These are phyloP conservation scores for Arothron firmamentum DNA, from an alignment of 2,113 vertebrate genomes.

Conservation along the genomic window DNA sequence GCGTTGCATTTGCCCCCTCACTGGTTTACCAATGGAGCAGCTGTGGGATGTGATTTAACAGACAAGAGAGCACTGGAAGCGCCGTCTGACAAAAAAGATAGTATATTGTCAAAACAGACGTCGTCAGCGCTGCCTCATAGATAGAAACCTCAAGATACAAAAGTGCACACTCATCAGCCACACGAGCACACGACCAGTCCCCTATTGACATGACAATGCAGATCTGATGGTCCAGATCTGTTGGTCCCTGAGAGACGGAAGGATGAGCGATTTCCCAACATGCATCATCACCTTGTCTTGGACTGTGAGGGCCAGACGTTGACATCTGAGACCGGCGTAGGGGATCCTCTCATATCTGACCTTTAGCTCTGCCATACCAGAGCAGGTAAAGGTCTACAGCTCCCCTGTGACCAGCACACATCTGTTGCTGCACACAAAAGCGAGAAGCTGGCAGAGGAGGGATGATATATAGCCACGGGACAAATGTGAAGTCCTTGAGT, in stretches of 20 bases:
- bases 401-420: conserved; percentile 45
- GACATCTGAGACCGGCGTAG: conserved; percentile 52
- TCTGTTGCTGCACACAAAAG: conserved; percentile 30
- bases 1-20: conserved; percentile 41
- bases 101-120: too few species aligned
- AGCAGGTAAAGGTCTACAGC: conserved; percentile 65
- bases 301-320: conserved; percentile 20
- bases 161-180: conserved; percentile 20
- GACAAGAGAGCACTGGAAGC: conserved; percentile 28
- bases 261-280: conserved; percentile 55
- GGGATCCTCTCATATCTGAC: conserved; percentile 63
- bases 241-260: conserved; percentile 48
- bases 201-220: neutral
- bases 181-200: conserved; percentile 10
- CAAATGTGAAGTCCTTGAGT: conserved; percentile 34
- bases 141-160: neutral
- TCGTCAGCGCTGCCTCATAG: neutral
- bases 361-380: conserved; percentile 61
- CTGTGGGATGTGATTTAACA: conserved; percentile 35
- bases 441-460: neutral
- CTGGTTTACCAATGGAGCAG: conserved; percentile 51
- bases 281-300: conserved; percentile 45
- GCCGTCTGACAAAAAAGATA: conserved; percentile 29
- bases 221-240: conserved; percentile 18
- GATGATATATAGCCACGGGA: conserved; percentile 1